Percentiles rank a stretch among this genome's conserved stretches.
Evolutionary conservation across 1,140 invertebrate genomes (phyloP).

Genomic region (Bombus turneri): DNA sequence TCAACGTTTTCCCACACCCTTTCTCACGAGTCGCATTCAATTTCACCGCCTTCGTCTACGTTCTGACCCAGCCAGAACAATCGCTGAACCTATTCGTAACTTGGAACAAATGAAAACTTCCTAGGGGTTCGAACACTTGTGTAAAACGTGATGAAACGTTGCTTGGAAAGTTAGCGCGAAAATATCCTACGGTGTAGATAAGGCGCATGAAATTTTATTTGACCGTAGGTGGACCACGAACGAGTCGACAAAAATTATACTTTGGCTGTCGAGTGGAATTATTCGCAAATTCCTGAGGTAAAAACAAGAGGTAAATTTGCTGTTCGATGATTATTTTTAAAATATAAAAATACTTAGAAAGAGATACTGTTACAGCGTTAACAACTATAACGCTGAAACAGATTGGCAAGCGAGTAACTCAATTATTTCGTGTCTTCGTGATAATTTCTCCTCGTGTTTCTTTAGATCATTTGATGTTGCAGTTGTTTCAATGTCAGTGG

Average conservation of each 20-base stretch:
- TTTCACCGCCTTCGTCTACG: conserved; percentile 78
- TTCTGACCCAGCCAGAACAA: conserved; percentile 69
- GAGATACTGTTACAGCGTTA: too few species aligned
- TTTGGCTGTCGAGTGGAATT: neutral
- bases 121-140: conserved; percentile 60
- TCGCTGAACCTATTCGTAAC: conserved; percentile 65
- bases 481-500: too few species aligned
- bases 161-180: conserved; percentile 17
- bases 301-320: too few species aligned
- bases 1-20: conserved; percentile 73
- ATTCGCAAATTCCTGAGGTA: too few species aligned
- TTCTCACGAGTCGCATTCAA: conserved; percentile 74
- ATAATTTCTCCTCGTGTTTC: too few species aligned
- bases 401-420: too few species aligned
- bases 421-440: too few species aligned
- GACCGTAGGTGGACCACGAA: neutral
- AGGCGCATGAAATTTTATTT: neutral
- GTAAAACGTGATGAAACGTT: conserved; percentile 10
- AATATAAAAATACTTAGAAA: too few species aligned
- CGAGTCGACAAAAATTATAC: too few species aligned
- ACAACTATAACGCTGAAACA: too few species aligned
- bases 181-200: neutral
- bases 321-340: too few species aligned
- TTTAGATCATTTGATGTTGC: too few species aligned
- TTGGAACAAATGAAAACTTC: conserved; percentile 69